Evolutionary conservation across 2,888 invertebrate species (phyloP), one percentile per base, ranked within the genome.

Genomic region (Mayetiola destructor): DNA sequence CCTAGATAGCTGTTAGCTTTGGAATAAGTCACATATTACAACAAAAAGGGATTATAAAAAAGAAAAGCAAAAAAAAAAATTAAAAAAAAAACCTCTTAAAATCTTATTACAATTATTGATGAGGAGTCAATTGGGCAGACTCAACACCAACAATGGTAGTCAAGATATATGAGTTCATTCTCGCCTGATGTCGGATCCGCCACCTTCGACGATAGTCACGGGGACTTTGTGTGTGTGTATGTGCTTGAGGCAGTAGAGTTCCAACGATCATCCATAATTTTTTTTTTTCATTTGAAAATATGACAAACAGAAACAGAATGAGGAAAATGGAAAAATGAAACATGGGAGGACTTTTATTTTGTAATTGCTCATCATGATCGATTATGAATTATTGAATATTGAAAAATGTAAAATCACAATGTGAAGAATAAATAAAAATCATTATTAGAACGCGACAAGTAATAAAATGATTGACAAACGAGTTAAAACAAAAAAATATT

Each of bases 21-120:
- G 23, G 23, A 18, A 3, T 18, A 5, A 12, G 12, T 12, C 42
- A 42, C 23, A 42, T 42, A n/a, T 23, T 14, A 42, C n/a, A 42
- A 4, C 21, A 23, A 23, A 42, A 42, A 23, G 10, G 23, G 42
- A 23, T 12, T n/a, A n/a, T n/a, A n/a, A n/a, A n/a, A n/a, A 42
- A 23, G 23, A 9, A 12, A 36, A 36, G n/a, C 36, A 36, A 36
- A 12, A 42, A 42, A 42, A 23, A 5, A 23, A 23, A 23, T 3
- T 23, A 42, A 18, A 42, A 42, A 42, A 42, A 42, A 42, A 3
- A 27, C 23, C 21, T 14, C 4, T 23, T 23, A 42, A 42, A 42
- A 42, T 42, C 42, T 42, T 42, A 42, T 42, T 42, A 42, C 42
- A 42, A 42, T 42, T 42, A 42, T 42, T 42, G 42, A 42, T 42